Conservation (phyloP, 2,113 vertebrate genomes). For the Origma solitaria region DNA sequence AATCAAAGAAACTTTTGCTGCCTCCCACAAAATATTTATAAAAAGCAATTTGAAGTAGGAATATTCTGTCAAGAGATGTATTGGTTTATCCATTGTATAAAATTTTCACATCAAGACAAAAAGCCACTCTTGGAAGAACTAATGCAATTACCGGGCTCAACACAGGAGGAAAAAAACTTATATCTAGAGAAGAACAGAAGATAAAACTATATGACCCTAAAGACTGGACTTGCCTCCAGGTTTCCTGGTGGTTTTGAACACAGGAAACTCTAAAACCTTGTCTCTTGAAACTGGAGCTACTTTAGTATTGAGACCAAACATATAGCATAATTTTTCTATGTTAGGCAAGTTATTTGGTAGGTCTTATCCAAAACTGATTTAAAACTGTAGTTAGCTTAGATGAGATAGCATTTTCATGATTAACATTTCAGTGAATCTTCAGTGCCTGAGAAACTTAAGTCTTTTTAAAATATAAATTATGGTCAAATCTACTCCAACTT, state of each 20-base stretch:
- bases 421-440: not conserved
- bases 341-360: not conserved
- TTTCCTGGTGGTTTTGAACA: not conserved
- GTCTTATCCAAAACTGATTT: not conserved
- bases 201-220: not conserved
- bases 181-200: not conserved
- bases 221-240: not conserved
- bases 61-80: not conserved
- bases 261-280: not conserved
- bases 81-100: not conserved
- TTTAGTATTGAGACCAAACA: not conserved
- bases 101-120: not conserved
- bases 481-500: not conserved
- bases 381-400: not conserved
- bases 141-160: not conserved
- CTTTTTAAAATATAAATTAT: not conserved
- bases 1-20: not conserved
- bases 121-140: not conserved
- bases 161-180: not conserved
- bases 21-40: not conserved
- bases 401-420: not conserved
- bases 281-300: not conserved
- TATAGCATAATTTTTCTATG: not conserved
- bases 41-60: not conserved
- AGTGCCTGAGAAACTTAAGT: not conserved